Percentiles rank a stretch among this genome's conserved stretches.
These are phyloP conservation scores for Drosophila multiciliata DNA, from an alignment of 2,888 invertebrate genomes.

Conservation along the genomic window DNA sequence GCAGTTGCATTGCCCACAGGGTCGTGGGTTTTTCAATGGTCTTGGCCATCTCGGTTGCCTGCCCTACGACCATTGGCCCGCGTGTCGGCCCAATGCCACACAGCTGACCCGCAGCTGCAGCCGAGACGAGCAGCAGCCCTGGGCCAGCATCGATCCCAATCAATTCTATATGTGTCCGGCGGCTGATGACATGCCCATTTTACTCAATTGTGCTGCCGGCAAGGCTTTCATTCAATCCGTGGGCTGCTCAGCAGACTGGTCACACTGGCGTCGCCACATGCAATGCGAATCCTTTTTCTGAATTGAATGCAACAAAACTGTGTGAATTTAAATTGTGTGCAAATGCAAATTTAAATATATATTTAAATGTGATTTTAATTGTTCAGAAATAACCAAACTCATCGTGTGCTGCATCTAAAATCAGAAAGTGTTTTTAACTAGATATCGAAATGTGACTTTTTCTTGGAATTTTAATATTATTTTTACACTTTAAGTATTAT, in stretches of 20 bases:
- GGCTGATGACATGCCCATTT: conserved; percentile 56
- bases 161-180: conserved; percentile 79
- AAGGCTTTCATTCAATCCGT: conserved; percentile 75
- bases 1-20: conserved; percentile 69
- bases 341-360: neutral
- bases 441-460: conserved; percentile 6
- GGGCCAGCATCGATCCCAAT: conserved; percentile 76
- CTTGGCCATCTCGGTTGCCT: conserved; percentile 78
- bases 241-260: conserved; percentile 77
- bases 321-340: neutral
- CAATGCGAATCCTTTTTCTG: conserved; percentile 63
- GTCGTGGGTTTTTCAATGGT: conserved; percentile 79
- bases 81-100: conserved; percentile 59
- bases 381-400: conserved; percentile 4
- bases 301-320: neutral
- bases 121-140: conserved; percentile 64
- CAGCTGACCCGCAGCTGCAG: conserved; percentile 47
- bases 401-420: neutral
- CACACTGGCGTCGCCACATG: conserved; percentile 75
- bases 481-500: neutral
- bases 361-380: conserved; percentile 18
- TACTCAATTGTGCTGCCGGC: conserved; percentile 72
- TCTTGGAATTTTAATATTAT: neutral
- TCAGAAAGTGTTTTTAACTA: conserved; percentile 12
- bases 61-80: conserved; percentile 79